Conservation (phyloP, 2,797 vertebrate genomes). For the Eulemur rubriventer region DNA sequence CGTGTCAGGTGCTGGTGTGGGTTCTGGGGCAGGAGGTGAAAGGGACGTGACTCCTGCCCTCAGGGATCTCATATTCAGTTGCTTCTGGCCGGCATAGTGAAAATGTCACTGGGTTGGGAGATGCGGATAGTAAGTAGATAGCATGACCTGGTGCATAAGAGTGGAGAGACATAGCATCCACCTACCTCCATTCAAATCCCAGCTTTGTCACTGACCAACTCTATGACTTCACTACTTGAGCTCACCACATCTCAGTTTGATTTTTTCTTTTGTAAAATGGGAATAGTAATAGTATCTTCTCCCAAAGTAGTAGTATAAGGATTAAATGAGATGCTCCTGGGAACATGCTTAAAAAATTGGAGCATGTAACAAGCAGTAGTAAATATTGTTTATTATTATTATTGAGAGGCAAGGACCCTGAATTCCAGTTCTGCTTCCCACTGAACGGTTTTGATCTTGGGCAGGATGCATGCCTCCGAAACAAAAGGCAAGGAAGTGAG, state of each 20-base stretch:
- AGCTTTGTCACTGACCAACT: background rate
- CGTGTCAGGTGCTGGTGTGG: background rate
- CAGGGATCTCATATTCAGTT: background rate
- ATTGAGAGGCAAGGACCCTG: background rate
- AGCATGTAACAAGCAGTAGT: background rate
- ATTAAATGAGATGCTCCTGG: conserved; percentile 1
- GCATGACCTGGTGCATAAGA: background rate
- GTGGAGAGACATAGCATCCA: background rate
- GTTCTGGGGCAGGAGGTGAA: background rate
- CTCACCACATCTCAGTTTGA: background rate
- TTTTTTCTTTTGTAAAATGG: conserved; percentile 7
- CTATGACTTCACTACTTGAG: background rate
- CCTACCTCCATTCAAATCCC: background rate
- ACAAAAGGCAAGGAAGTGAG: background rate
- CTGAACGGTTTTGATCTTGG: background rate
- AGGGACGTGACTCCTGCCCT: too few relatives aligned
- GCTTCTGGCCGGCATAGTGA: background rate
- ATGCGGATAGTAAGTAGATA: background rate
- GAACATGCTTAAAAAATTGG: background rate
- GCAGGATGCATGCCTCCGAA: background rate
- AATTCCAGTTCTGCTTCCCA: background rate
- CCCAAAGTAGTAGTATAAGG: background rate
- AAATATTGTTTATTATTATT: background rate
- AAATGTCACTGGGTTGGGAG: background rate
- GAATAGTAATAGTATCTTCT: background rate